phyloP scores from a whole-genome alignment of 2,797 vertebrate genomes.

The Mormyrops attenuatus region DNA sequence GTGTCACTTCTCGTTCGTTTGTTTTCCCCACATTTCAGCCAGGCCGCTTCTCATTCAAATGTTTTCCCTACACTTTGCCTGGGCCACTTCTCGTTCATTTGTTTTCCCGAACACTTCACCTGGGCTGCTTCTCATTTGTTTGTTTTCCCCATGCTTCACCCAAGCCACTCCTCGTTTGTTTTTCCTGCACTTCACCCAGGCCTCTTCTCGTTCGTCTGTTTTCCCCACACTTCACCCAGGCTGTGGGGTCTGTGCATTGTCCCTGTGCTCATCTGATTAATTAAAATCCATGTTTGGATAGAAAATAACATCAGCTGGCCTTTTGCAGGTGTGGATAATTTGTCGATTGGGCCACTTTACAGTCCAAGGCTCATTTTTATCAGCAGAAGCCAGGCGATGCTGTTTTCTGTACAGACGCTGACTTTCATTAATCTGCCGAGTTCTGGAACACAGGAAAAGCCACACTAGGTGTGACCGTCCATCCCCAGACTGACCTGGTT shows the following conservation, averaged over 20 bases:
- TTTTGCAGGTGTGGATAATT: constrained; percentile 16
- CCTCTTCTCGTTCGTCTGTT: background rate
- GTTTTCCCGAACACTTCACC: background rate
- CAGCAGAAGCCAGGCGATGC: background rate
- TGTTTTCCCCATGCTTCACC: background rate
- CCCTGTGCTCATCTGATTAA: background rate
- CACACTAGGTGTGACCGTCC: background rate
- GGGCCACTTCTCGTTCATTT: background rate
- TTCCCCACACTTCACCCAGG: background rate
- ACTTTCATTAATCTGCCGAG: constrained; percentile 5
- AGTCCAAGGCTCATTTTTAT: constrained; percentile 3
- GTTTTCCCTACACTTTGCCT: background rate
- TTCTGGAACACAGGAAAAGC: background rate
- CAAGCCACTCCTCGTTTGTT: no score
- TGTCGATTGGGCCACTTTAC: constrained; percentile 8
- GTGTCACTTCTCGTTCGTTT: background rate
- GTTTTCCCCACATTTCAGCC: background rate
- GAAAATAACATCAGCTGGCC: constrained; percentile 7
- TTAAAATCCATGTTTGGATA: background rate
- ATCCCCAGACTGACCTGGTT: constrained; percentile 3
- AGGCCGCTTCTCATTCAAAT: background rate
- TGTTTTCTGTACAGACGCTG: constrained; percentile 6
- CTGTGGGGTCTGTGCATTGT: background rate
- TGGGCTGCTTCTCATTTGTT: background rate
- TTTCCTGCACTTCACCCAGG: no score